A percentile compares a stretch with the other conserved stretches of the same genome.
Conservation (phyloP, 92 coral and sea anemone species). For the Hydrozoanthus gracilis region DNA sequence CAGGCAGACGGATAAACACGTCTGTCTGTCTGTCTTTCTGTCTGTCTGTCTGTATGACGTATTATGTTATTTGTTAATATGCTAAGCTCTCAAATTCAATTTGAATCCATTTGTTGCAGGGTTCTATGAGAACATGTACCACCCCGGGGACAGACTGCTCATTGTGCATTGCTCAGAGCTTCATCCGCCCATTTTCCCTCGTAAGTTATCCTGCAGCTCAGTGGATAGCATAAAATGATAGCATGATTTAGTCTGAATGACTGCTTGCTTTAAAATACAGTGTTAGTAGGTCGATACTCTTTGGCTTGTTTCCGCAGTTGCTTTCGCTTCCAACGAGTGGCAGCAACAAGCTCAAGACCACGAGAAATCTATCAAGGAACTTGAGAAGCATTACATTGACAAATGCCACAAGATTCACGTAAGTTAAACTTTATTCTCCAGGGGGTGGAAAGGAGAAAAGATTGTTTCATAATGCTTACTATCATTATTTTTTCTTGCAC, state of each 20-base stretch:
- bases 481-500: too few species aligned
- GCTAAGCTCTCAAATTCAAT: too few species aligned
- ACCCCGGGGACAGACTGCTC: slow-evolving; percentile 31
- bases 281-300: not conserved
- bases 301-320: slow-evolving; percentile 10
- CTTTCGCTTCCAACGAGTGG: slow-evolving; percentile 32
- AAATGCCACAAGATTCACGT: slow-evolving; percentile 44
- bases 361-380: slow-evolving; percentile 22
- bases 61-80: too few species aligned
- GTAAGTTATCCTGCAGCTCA: not conserved
- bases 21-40: too few species aligned
- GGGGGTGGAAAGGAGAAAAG: too few species aligned
- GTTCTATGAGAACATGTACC: slow-evolving; percentile 39
- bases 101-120: slow-evolving; percentile 13
- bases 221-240: not conserved
- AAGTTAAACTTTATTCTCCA: not conserved
- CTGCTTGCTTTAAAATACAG: not conserved
- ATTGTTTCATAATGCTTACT: too few species aligned
- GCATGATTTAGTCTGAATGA: not conserved
- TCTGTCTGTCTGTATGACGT: too few species aligned
- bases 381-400: slow-evolving; percentile 36
- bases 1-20: not conserved
- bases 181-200: slow-evolving; percentile 30
- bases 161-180: slow-evolving; percentile 44
- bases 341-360: slow-evolving; percentile 28